A percentile compares a stretch with the other conserved stretches of the same genome.
These are phyloP conservation scores for Myripristis murdjan DNA, from an alignment of 2,797 vertebrate genomes.

Conservation along the genomic window DNA sequence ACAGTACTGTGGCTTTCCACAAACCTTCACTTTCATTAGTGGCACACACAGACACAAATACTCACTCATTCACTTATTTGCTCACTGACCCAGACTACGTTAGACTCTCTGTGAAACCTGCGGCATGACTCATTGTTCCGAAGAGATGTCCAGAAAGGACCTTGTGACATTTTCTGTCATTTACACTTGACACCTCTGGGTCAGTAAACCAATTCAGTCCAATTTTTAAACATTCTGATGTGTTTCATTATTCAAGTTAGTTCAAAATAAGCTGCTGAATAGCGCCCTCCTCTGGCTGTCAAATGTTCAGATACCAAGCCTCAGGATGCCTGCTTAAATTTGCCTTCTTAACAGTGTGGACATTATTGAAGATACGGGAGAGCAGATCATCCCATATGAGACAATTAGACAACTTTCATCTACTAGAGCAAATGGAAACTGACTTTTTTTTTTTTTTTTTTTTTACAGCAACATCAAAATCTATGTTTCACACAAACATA, in stretches of 20 bases:
- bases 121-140: slow-evolving; percentile 7
- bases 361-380: neutral
- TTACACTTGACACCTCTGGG: no score
- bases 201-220: no score
- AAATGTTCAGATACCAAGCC: neutral
- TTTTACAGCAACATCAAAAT: neutral
- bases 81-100: neutral
- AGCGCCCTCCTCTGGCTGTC: slow-evolving; percentile 41
- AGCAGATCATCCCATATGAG: neutral
- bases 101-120: neutral
- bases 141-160: neutral
- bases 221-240: no score
- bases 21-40: slow-evolving; percentile 41
- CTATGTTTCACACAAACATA: neutral
- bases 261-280: slow-evolving; percentile 15
- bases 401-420: no score
- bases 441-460: no score
- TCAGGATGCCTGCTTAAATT: neutral
- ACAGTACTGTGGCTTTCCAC: slow-evolving; percentile 18
- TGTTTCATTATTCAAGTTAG: no score
- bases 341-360: neutral
- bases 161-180: neutral
- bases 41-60: no score
- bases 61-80: no score
- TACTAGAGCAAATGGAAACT: no score